Evolutionary conservation across 1,140 invertebrate genomes (phyloP), one percentile per base, ranked within the genome.

Genomic region (Sesamia nonagrioides): DNA sequence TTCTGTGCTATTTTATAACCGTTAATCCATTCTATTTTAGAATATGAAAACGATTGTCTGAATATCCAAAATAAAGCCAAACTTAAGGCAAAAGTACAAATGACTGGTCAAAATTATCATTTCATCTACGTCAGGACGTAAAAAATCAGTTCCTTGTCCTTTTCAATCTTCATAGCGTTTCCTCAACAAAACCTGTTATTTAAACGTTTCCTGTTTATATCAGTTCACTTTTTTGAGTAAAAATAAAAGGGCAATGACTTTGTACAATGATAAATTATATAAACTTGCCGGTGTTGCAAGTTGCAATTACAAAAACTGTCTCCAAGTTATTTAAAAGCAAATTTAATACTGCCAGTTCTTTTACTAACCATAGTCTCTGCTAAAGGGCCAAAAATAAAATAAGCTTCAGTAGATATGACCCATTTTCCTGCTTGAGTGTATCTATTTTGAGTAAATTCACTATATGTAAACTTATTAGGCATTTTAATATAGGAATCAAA

Each of bases 161-260:
- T 75, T 63, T 42, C 54, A 75, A 66, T 42, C 11, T 17, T 18
- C 37, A 63, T 50, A 50, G 58, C 27, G 11, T 61, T 61, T 42
- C 42, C 54, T 75, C 37, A 50, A 35, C 40, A 27, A 61, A 75
- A 75, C 73, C 58, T 48, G 73, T 75, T 75, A 37, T 61, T 18
- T 50, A 63, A 63, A 17, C 4, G 33, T 45, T 75, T 75, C 73
- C 73, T 75, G 73, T 75, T 75, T 75, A 48, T 75, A 60, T 75
- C 27, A 61, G 21, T 75, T 63, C 21, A 33, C 56, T 63, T 63
- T 75, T 61, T 63, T 63, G 4, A 45, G 21, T 35, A 52, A 75
- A 63, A 75, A 45, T 37, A 27, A 21, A 60, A 75, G 56, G 58
- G 21, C 42, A 61, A 61, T 61, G 72, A 75, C 56, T 42, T 75